A percentile compares a stretch with the other conserved stretches of the same genome.
phyloP scores from a whole-genome alignment of 92 coral and sea anemone genomes.

The Phenganax stokvisi region DNA sequence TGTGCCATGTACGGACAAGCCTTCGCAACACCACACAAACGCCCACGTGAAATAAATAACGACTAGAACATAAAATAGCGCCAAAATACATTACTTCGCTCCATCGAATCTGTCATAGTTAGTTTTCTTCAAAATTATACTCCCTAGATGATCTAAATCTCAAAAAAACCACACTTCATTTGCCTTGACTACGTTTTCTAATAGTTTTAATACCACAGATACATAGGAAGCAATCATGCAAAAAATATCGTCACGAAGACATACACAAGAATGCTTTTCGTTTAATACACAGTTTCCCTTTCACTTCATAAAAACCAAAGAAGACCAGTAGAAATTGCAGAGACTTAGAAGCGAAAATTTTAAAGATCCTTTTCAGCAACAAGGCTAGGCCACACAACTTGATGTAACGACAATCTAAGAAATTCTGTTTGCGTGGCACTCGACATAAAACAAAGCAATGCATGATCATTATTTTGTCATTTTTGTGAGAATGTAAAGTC shows the following conservation, averaged over 20 bases:
- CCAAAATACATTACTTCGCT: background rate
- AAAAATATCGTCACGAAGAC: slow-evolving; percentile 12
- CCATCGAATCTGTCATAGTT: too few relatives aligned
- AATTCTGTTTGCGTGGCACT: slow-evolving; percentile 15
- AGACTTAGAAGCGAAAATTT: background rate
- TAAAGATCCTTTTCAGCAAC: background rate
- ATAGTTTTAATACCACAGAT: slow-evolving; percentile 7
- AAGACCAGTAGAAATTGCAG: background rate
- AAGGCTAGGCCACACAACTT: background rate
- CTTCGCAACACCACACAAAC: slow-evolving; percentile 17
- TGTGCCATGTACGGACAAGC: slow-evolving; percentile 7
- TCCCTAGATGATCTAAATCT: background rate
- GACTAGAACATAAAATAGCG: background rate
- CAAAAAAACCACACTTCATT: background rate
- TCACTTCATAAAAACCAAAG: background rate
- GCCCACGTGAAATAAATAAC: slow-evolving; percentile 8
- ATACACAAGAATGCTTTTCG: background rate
- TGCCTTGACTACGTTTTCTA: background rate
- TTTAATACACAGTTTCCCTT: background rate
- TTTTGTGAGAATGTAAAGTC: background rate
- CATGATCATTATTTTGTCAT: background rate
- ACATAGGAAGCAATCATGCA: slow-evolving; percentile 17
- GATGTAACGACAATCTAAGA: background rate
- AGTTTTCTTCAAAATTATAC: background rate
- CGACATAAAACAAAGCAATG: background rate